Conservation (phyloP, 2,888 invertebrate genomes). For the Lacanobia oleracea region DNA sequence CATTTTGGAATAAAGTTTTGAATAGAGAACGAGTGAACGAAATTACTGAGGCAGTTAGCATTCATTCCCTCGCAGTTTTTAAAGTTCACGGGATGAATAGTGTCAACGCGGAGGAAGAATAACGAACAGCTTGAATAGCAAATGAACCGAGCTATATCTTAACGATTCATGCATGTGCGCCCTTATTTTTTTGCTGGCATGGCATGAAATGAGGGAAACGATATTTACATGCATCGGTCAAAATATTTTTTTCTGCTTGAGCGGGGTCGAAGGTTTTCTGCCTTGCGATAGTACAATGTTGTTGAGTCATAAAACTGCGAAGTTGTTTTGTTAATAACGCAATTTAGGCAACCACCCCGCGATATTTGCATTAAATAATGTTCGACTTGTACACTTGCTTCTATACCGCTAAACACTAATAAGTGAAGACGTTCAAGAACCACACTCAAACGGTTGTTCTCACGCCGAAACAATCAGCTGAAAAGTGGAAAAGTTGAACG, state of each 20-base stretch:
- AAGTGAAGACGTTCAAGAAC: background rate
- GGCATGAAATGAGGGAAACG: constrained; percentile 8
- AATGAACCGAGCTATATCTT: constrained; percentile 51
- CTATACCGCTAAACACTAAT: background rate
- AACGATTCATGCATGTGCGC: constrained; percentile 47
- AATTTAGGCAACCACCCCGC: background rate
- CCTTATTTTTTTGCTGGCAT: constrained; percentile 34
- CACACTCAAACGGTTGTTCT: constrained; percentile 12
- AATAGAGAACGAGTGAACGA: constrained; percentile 31
- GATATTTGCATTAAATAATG: background rate
- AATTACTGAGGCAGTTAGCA: constrained; percentile 46
- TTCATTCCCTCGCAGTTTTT: constrained; percentile 47
- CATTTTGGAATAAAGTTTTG: constrained; percentile 42
- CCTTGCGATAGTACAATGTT: background rate
- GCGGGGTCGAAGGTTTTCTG: background rate
- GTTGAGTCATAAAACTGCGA: background rate
- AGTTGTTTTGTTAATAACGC: background rate
- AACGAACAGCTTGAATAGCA: constrained; percentile 55
- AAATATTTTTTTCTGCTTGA: constrained; percentile 3
- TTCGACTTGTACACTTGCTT: background rate
- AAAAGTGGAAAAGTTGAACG: constrained; percentile 39
- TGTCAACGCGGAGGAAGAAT: constrained; percentile 48
- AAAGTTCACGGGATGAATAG: constrained; percentile 43
- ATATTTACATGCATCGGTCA: constrained; percentile 23
- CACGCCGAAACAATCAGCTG: constrained; percentile 30